Percentiles rank a stretch among this genome's conserved stretches.
phyloP scores from a whole-genome alignment of 2,888 invertebrate species.

The Drosophila neonasuta region DNA sequence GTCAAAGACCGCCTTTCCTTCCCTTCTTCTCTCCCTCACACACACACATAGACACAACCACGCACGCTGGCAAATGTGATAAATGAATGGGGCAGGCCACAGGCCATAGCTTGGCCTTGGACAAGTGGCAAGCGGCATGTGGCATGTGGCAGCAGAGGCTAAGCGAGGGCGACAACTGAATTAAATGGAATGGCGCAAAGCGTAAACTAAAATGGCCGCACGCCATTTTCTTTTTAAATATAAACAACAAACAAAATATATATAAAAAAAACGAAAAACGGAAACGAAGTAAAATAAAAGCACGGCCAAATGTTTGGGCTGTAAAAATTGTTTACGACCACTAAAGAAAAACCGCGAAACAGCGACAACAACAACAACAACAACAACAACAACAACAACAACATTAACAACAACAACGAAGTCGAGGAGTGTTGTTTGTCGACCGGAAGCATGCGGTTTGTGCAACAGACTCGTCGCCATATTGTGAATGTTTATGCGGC shows the following conservation, averaged over 20 bases:
- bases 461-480: conserved; percentile 61
- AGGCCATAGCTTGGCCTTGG: conserved; percentile 38
- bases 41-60: not conserved
- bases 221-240: conserved; percentile 51
- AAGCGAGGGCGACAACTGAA: conserved; percentile 38
- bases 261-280: conserved; percentile 39
- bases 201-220: conserved; percentile 53
- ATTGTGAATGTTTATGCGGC: conserved; percentile 66
- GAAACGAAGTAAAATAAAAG: conserved; percentile 33
- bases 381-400: conserved; percentile 20
- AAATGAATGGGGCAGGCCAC: conserved; percentile 45
- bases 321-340: conserved; percentile 73
- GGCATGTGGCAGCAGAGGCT: not conserved
- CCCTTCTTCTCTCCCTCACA: conserved; percentile 3
- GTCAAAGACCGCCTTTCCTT: conserved; percentile 30
- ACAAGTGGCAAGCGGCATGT: conserved; percentile 1
- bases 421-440: conserved; percentile 37
- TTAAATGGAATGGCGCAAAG: conserved; percentile 61
- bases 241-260: conserved; percentile 64
- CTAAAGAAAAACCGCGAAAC: conserved; percentile 67
- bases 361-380: conserved; percentile 22
- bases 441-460: conserved; percentile 54
- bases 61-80: conserved; percentile 28
- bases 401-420: conserved; percentile 21
- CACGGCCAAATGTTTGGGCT: conserved; percentile 67